Conservation (phyloP, 2,113 vertebrate species). For the Pangasianodon hypophthalmus region DNA sequence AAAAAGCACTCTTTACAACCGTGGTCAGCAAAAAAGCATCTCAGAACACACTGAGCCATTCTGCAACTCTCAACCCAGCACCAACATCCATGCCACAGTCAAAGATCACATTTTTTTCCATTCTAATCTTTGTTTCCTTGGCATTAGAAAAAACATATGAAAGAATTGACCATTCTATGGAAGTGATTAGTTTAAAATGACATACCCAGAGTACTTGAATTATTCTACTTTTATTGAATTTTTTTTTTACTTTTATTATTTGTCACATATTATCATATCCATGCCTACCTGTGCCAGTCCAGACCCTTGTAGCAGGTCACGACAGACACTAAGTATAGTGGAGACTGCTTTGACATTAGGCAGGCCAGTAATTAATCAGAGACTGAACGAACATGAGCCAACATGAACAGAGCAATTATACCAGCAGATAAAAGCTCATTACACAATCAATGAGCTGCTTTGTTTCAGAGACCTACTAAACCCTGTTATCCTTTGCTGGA, state of each 20-base stretch:
- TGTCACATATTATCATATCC: neutral
- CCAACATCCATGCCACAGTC: neutral
- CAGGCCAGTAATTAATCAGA: slow-evolving; percentile 51
- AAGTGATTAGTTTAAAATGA: neutral
- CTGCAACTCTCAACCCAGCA: neutral
- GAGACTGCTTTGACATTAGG: slow-evolving; percentile 45
- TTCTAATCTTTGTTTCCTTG: neutral
- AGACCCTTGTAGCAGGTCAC: slow-evolving; percentile 22
- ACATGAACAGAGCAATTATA: slow-evolving; percentile 61
- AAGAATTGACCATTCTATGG: neutral
- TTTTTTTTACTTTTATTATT: too few species aligned
- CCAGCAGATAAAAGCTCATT: slow-evolving; percentile 61
- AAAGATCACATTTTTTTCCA: neutral
- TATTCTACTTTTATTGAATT: neutral
- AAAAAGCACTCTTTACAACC: neutral
- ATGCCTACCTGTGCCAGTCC: neutral
- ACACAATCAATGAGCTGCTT: slow-evolving; percentile 57
- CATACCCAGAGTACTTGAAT: neutral
- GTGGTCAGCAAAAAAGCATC: neutral
- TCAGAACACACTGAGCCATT: neutral
- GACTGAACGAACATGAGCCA: slow-evolving; percentile 54
- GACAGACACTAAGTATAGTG: slow-evolving; percentile 30
- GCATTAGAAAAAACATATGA: neutral
- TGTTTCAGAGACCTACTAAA: slow-evolving; percentile 52
- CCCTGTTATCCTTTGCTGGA: slow-evolving; percentile 51